phyloP scores from a whole-genome alignment of 2,113 vertebrate species.

The Cinclus cinclus region DNA sequence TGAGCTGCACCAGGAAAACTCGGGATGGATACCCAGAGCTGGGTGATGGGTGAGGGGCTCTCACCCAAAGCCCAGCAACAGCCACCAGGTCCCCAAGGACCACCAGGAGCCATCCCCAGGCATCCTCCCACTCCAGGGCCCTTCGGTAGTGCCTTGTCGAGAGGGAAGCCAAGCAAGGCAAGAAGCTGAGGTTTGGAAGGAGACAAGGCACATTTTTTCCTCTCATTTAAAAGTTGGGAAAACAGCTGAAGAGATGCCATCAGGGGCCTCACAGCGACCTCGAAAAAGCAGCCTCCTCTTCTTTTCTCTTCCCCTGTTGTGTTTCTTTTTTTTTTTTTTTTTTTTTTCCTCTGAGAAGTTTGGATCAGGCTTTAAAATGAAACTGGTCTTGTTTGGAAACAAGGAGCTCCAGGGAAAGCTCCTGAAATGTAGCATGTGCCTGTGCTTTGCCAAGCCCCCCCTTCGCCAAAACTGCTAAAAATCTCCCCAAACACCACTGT shows the following conservation, averaged over 20 bases:
- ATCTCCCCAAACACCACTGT: neutral
- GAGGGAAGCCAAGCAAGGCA: neutral
- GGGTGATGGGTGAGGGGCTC: neutral
- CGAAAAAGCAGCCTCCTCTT: neutral
- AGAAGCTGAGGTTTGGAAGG: constrained; percentile 35
- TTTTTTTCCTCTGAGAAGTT: neutral
- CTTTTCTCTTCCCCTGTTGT: neutral
- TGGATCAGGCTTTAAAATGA: neutral
- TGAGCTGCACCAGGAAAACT: neutral
- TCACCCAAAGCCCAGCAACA: neutral
- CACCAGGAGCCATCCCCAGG: neutral
- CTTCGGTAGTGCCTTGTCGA: fast-evolving
- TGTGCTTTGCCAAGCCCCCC: neutral
- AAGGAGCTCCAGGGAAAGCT: neutral
- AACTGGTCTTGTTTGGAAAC: fast-evolving
- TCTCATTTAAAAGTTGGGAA: constrained; percentile 37
- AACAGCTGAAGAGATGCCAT: constrained; percentile 52
- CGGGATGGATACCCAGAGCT: neutral
- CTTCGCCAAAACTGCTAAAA: neutral
- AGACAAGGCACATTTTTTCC: constrained; percentile 14
- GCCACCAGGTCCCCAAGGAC: fast-evolving
- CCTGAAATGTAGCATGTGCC: neutral
- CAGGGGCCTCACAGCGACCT: constrained; percentile 49
- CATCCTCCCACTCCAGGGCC: neutral
- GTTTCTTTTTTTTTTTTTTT: neutral